phyloP scores from a whole-genome alignment of 2,888 invertebrate species.

The Phyto melanocephala region DNA sequence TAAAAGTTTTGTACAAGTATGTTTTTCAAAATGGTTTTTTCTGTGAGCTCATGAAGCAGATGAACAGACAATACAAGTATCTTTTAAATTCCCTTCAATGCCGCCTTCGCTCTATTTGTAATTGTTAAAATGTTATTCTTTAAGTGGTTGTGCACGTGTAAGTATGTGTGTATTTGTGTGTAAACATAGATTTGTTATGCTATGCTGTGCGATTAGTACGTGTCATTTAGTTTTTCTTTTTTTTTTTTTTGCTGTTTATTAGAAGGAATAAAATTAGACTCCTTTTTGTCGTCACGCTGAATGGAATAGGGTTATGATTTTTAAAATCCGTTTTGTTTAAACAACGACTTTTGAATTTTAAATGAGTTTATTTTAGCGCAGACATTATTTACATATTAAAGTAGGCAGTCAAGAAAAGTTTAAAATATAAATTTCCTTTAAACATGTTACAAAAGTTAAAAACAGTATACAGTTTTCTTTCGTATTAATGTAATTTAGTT shows the following conservation, averaged over 20 bases:
- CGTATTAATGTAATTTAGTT: neutral
- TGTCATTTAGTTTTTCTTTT: slow-evolving; percentile 37
- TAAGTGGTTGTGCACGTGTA: neutral
- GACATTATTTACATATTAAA: slow-evolving; percentile 4
- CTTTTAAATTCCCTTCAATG: neutral
- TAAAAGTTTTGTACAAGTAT: neutral
- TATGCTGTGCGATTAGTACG: slow-evolving; percentile 52
- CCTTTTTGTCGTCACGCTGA: slow-evolving; percentile 12
- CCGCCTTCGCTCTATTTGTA: neutral
- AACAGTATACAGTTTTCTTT: neutral
- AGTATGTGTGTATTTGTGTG: neutral
- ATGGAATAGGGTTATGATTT: slow-evolving; percentile 37
- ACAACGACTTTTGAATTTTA: slow-evolving; percentile 40
- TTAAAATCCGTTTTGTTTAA: slow-evolving; percentile 37
- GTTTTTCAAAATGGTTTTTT: neutral
- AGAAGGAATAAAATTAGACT: slow-evolving; percentile 31
- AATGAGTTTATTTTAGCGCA: slow-evolving; percentile 28
- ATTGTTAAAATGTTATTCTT: slow-evolving; percentile 11
- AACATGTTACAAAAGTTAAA: neutral
- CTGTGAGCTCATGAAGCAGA: neutral
- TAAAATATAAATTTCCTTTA: slow-evolving; percentile 1
- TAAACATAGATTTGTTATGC: slow-evolving; percentile 34
- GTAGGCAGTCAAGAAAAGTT: neutral
- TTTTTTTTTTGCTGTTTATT: neutral
- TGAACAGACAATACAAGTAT: neutral